Evolutionary conservation across 35 echinoderm and acorn worm genomes (phyloP).

Genomic region (Patiria miniata): DNA sequence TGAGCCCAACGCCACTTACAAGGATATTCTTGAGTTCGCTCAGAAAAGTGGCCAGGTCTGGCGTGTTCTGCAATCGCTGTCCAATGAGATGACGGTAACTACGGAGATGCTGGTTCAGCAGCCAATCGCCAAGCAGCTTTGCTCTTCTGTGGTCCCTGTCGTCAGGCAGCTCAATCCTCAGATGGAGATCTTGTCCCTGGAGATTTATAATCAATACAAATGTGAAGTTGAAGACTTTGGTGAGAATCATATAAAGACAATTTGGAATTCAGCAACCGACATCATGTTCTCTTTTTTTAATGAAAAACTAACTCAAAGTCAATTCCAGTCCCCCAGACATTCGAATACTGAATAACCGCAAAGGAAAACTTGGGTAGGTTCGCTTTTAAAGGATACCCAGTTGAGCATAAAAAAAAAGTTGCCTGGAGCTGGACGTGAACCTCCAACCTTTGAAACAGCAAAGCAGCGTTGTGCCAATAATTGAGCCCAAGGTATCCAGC

Average conservation of each 20-base stretch:
- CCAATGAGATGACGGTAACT: conserved; percentile 8
- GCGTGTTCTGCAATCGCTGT: conserved; percentile 17
- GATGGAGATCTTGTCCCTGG: background rate
- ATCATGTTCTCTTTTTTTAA: background rate
- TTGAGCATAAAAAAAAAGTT: too few relatives aligned
- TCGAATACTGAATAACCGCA: background rate
- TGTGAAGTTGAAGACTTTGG: background rate
- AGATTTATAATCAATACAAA: background rate
- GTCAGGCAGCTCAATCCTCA: background rate
- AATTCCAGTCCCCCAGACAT: background rate
- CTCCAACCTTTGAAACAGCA: too few relatives aligned
- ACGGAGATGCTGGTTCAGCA: conserved; percentile 21
- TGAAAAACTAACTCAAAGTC: background rate
- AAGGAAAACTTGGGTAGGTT: too few relatives aligned
- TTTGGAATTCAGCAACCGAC: background rate
- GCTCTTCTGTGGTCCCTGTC: background rate
- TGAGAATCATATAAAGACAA: background rate
- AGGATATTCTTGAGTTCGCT: conserved; percentile 32
- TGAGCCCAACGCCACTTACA: conserved; percentile 14
- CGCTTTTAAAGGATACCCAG: too few relatives aligned
- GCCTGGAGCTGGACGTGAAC: too few relatives aligned
- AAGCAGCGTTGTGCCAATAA: too few relatives aligned
- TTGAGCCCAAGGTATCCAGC: too few relatives aligned
- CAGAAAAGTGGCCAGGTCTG: conserved; percentile 30
- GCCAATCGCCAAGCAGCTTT: conserved; percentile 23